Base-by-base conservation (phyloP, 2,888 invertebrate species). In the Netelia melanura region DNA sequence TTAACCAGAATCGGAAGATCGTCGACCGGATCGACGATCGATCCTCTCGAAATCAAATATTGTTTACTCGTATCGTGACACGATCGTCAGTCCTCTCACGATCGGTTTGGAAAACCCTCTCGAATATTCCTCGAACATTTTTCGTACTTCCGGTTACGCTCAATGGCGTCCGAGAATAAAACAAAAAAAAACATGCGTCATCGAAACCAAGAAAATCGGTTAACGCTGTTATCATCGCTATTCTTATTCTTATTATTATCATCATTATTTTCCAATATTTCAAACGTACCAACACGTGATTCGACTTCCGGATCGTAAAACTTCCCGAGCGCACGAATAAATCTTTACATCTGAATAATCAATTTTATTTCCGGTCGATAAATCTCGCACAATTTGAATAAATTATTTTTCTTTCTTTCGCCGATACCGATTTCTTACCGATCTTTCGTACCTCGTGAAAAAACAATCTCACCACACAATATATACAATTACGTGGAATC, bases 301-400 rank as follows among this genome's bases (percentile, higher is more conserved):
- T n/a, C 17, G 17, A 23, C 25, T 71, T 56, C 17, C 56, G 70
- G 10, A 44, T 14, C n/a, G 30, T 54, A 8, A 56, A 44, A 61
- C n/a, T 2, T 38, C n/a, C 23, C 10, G n/a, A 52, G 25, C 52
- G n/a, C 25, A 23, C 11, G 8, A 25, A 67, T 56, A 56, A 6
- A 54, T 48, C 11, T 70, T 77, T 11, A 64, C 11, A 70, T 23
- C 52, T 62, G 5, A 10, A 17, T 52, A 21, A 67, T 9, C 11
- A 44, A n/a, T 58, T 58, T 77, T 68, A 25, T 77, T 77, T 77
- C 68, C 48, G n/a, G 25, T 21, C 61, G 30, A 68, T 77, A 77
- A 77, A 77, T 68, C 17, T 77, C 17, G n/a, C 10, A 48, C 10
- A 9, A 48, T 23, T 6, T 23, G 48, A 61, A 30, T 30, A 38